These are phyloP conservation scores for Antitype chi DNA, from an alignment of 2,888 invertebrate genomes.

Conservation along the genomic window DNA sequence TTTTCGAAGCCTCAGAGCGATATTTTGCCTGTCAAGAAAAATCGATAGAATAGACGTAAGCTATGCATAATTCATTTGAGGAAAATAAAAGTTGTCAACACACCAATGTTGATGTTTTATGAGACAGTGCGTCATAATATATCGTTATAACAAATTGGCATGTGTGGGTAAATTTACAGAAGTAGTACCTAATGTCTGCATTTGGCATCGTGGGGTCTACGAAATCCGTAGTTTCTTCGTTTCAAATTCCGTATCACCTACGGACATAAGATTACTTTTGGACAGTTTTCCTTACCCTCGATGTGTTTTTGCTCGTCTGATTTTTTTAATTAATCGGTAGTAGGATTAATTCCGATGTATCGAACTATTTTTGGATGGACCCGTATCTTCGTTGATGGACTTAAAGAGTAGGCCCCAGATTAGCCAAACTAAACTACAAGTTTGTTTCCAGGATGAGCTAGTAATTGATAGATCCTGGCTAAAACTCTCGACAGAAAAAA, in stretches of 20 bases:
- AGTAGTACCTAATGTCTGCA: neutral
- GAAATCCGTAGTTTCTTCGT: too few species aligned
- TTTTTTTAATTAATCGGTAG: too few species aligned
- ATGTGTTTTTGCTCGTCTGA: too few species aligned
- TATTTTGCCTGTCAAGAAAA: constrained; percentile 9
- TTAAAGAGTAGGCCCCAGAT: too few species aligned
- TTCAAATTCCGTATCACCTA: too few species aligned
- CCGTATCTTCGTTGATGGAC: too few species aligned
- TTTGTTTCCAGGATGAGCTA: neutral
- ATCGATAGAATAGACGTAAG: constrained; percentile 27
- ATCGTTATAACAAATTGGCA: neutral
- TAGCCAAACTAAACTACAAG: neutral
- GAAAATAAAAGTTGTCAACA: constrained; percentile 17
- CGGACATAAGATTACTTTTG: too few species aligned
- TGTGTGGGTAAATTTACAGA: neutral
- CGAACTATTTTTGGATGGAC: too few species aligned
- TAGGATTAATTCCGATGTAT: too few species aligned
- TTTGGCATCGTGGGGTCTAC: too few species aligned
- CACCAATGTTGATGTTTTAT: neutral
- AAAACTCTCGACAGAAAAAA: neutral
- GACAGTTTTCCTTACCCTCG: too few species aligned
- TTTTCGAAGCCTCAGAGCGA: constrained; percentile 17
- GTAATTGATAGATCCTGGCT: neutral
- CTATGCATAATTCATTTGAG: constrained; percentile 47
- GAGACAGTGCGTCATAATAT: neutral